Evolutionary conservation across 2,888 invertebrate species (phyloP), one percentile per base, ranked within the genome.

Genomic region (Epistrophella euchroma): DNA sequence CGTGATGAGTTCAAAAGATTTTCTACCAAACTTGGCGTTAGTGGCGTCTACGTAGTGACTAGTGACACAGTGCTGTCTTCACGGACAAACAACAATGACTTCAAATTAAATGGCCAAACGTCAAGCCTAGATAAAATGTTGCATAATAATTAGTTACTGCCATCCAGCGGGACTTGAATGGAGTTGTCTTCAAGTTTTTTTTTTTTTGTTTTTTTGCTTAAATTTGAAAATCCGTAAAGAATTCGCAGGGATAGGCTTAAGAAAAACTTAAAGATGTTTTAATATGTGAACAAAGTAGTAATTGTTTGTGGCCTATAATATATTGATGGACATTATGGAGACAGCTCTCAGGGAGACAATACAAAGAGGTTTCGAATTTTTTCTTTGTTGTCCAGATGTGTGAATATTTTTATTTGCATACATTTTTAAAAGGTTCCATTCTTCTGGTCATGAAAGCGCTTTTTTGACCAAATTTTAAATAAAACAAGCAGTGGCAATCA

Each of bases 61-160:
- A 82, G 76, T 77, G 82, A 84, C 71, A 79, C 56, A 83, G 60
- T 77, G 77, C 64, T 13, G 43, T 35, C 52, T 81, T 74, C 75
- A n/a, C 45, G 13, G 43, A 73, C 72, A 72, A 60, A 79, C 84
- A 60, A 79, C 84, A 84, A 84, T 79, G 28, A 43, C 62, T 17
- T 25, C 40, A 28, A 66, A 66, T 60, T 37, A 47, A 73, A 68
- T 82, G 52, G 62, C 50, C 25, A 56, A 58, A 37, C 71, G 71
- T 66, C 70, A 72, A 71, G 64, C 60, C 45, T 62, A 50, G 22
- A 47, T 79, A 52, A 68, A 72, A 72, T 52, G 66, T 85, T 85
- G 84, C 84, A 85, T 85, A 85, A 75, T 72, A 75, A 85, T 85
- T 72, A 76, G 71, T 78, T 45, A 45, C 10, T 5, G n/a, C n/a